Conservation (phyloP, 2,888 invertebrate species). For the Oscheius onirici region DNA sequence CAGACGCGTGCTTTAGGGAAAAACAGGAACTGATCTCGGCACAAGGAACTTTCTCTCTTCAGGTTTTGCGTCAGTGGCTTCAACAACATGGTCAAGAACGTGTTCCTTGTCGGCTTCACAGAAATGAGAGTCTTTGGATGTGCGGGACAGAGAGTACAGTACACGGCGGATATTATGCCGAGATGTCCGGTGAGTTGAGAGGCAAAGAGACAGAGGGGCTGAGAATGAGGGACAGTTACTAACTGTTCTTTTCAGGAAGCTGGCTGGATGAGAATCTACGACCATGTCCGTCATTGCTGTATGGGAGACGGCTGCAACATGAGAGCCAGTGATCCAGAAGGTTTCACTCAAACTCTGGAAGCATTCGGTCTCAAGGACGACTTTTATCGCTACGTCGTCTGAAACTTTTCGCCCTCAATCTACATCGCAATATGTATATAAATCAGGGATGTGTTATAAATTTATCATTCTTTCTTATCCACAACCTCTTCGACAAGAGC, state of each 20-base stretch:
- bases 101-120: constrained; percentile 25
- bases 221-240: no score
- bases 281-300: constrained; percentile 30
- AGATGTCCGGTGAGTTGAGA: constrained; percentile 21
- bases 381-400: constrained; percentile 12
- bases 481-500: no score
- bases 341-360: constrained; percentile 5
- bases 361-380: constrained; percentile 11
- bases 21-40: no score
- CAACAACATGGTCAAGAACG: constrained; percentile 32
- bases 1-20: no score
- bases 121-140: constrained; percentile 32
- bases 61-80: constrained; percentile 27
- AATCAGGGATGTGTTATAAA: neutral
- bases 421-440: constrained; percentile 22
- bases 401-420: neutral
- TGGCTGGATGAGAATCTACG: constrained; percentile 27
- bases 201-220: neutral
- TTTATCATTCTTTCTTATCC: no score
- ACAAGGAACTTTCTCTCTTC: neutral
- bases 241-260: constrained; percentile 9
- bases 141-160: constrained; percentile 16
- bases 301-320: constrained; percentile 23
- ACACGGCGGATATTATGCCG: constrained; percentile 30
- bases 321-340: constrained; percentile 11